A percentile compares a stretch with the other conserved stretches of the same genome.
Evolutionary conservation across 2,113 vertebrate species (phyloP).

Genomic region (Saguinus imperator): DNA sequence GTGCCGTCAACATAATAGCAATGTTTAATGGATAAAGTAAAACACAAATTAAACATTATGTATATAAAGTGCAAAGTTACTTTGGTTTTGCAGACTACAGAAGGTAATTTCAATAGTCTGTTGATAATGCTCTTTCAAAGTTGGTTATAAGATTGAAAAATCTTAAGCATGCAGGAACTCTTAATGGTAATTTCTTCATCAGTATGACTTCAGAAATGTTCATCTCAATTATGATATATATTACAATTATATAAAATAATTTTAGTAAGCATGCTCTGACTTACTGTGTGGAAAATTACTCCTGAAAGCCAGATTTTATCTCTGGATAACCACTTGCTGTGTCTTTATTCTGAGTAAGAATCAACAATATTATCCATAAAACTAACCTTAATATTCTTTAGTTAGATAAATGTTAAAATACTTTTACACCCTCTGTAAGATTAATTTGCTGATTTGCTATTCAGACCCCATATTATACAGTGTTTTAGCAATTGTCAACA

Average conservation of each 20-base stretch:
- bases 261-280: not conserved
- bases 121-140: not conserved
- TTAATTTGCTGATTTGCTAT: not conserved
- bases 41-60: not conserved
- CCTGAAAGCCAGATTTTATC: not conserved
- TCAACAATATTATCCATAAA: not conserved
- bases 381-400: not conserved
- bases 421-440: not conserved
- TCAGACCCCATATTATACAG: not conserved
- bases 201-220: not conserved
- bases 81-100: not conserved
- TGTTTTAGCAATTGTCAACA: not conserved
- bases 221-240: not conserved
- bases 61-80: not conserved
- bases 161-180: not conserved
- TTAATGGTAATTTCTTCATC: not conserved
- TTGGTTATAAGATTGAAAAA: not conserved
- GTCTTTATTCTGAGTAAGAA: conserved; percentile 27
- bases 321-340: not conserved
- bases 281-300: not conserved
- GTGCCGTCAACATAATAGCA: not conserved
- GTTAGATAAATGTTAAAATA: not conserved
- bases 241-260: not conserved
- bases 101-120: not conserved
- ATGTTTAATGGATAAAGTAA: not conserved